Evolutionary conservation across 2,888 invertebrate genomes (phyloP).

Genomic region (Beris chalybata): DNA sequence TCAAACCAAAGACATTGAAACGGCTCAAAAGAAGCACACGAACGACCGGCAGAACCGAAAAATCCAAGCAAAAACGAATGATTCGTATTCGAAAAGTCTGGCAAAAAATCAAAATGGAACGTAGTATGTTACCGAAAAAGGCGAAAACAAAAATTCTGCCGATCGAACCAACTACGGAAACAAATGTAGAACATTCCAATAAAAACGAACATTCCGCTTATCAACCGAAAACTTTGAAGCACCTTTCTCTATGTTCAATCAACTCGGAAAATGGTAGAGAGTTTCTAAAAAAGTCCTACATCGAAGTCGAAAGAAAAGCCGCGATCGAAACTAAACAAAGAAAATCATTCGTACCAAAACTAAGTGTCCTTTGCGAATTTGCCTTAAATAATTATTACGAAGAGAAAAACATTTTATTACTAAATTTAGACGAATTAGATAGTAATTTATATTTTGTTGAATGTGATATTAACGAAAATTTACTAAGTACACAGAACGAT

Average conservation of each 20-base stretch:
- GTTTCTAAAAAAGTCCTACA: constrained; percentile 6
- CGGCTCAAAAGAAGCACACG: background rate
- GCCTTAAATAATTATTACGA: constrained; percentile 56
- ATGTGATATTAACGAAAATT: constrained; percentile 55
- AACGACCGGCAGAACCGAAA: background rate
- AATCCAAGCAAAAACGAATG: constrained; percentile 10
- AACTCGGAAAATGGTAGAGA: constrained; percentile 32
- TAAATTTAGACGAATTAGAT: constrained; percentile 50
- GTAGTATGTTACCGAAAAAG: constrained; percentile 1
- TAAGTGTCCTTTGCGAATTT: constrained; percentile 58
- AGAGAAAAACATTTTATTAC: constrained; percentile 26
- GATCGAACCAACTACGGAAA: background rate
- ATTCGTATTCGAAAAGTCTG: constrained; percentile 16
- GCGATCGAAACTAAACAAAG: background rate
- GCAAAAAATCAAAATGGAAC: background rate
- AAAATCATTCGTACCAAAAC: constrained; percentile 49
- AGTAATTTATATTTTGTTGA: constrained; percentile 52
- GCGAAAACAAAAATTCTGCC: too few relatives aligned
- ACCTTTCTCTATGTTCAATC: constrained; percentile 28
- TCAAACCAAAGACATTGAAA: background rate
- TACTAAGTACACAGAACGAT: constrained; percentile 15
- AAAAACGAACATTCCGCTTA: constrained; percentile 11
- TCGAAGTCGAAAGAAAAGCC: constrained; percentile 1
- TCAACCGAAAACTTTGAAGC: constrained; percentile 29
- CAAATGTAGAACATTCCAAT: constrained; percentile 5